These are phyloP conservation scores for Onychomys leucogaster DNA, from an alignment of 2,797 vertebrate species.

Conservation along the genomic window DNA sequence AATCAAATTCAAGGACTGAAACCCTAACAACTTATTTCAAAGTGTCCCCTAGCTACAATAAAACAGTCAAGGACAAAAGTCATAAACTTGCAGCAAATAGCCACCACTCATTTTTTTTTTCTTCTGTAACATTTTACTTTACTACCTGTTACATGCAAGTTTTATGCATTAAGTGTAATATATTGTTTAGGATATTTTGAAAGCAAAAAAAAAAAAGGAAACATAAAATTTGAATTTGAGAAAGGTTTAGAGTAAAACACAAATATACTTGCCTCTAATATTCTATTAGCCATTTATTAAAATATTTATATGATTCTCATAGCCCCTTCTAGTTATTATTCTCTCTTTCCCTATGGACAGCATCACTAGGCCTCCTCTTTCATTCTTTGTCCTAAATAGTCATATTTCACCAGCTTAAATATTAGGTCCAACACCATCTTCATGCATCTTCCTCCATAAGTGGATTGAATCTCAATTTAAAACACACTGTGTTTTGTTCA, in stretches of 20 bases:
- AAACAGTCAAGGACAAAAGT: constrained; percentile 48
- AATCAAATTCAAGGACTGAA: constrained; percentile 56
- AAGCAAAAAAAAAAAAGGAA: background rate
- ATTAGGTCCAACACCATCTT: background rate
- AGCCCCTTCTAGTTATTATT: background rate
- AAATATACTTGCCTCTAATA: background rate
- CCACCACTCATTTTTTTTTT: background rate
- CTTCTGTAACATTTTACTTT: constrained; percentile 36
- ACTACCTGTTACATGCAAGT: background rate
- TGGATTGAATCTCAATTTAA: background rate
- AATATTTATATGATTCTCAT: background rate
- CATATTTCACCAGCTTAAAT: background rate
- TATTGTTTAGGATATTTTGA: constrained; percentile 27
- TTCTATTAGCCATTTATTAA: background rate
- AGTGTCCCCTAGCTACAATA: constrained; percentile 1
- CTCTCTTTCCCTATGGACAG: background rate
- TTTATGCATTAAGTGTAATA: background rate
- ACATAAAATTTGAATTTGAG: background rate
- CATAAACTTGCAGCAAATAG: constrained; percentile 10
- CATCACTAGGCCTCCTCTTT: background rate
- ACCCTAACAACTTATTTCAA: constrained; percentile 35
- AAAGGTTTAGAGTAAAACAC: background rate
- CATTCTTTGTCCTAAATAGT: background rate
- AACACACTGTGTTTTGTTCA: background rate
- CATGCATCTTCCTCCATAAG: background rate